phyloP scores from a whole-genome alignment of 2,888 invertebrate species.

The Dryomyza anilis region DNA sequence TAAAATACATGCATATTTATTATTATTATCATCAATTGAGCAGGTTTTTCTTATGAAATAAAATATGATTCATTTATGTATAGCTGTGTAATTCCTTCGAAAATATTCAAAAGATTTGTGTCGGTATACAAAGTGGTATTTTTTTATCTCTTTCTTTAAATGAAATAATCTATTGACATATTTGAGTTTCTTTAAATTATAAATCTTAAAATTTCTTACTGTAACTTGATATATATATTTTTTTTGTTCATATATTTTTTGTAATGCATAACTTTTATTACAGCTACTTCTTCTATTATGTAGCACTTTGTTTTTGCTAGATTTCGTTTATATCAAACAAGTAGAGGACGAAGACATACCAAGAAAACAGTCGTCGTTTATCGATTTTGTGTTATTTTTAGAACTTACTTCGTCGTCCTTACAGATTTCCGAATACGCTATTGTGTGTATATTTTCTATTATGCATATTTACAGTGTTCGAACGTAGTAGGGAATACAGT shows the following conservation, averaged over 20 bases:
- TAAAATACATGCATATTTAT: no score
- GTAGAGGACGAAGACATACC: constrained; percentile 37
- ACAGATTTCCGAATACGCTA: constrained; percentile 18
- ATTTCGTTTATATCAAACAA: constrained; percentile 20
- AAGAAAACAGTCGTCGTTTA: constrained; percentile 51
- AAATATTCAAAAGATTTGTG: no score
- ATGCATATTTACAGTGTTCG: neutral
- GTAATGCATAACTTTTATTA: neutral
- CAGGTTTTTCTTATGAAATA: no score
- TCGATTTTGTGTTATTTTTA: constrained; percentile 58
- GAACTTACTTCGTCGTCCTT: constrained; percentile 45
- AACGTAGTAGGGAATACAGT: no score
- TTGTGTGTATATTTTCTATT: neutral
- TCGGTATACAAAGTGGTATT: no score
- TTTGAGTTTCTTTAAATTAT: no score
- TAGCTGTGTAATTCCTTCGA: no score
- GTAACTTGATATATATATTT: neutral
- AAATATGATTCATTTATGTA: no score
- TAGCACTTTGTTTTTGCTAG: neutral
- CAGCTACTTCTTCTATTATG: neutral
- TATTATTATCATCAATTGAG: no score
- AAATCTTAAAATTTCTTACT: no score
- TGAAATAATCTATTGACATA: no score
- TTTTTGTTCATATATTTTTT: neutral
- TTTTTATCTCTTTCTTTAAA: no score